These are phyloP conservation scores for Ammodytes dubius DNA, from an alignment of 2,113 vertebrate genomes.

Conservation along the genomic window DNA sequence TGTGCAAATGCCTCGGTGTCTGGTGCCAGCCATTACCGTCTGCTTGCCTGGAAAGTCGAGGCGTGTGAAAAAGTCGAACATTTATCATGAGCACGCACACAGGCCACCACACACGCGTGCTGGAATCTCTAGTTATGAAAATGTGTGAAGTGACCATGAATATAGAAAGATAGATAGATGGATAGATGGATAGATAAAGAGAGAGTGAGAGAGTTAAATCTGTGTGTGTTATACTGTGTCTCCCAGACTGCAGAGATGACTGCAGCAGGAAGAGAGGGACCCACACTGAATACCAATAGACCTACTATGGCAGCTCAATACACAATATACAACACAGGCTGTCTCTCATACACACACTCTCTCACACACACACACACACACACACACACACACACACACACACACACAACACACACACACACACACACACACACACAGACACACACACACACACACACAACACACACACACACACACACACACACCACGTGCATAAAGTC, in stretches of 20 bases:
- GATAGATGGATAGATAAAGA: slow-evolving; percentile 12
- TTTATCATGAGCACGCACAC: not conserved
- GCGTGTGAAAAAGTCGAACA: not conserved
- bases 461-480: no score
- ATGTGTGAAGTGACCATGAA: not conserved
- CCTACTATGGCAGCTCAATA: slow-evolving; percentile 66
- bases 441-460: no score
- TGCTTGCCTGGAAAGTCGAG: slow-evolving; percentile 29
- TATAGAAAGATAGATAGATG: slow-evolving; percentile 27
- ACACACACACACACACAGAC: no score
- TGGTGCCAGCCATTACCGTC: slow-evolving; percentile 38
- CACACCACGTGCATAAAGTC: slow-evolving; percentile 15
- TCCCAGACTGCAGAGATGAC: slow-evolving; percentile 81
- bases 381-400: slow-evolving; percentile 8
- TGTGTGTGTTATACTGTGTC: slow-evolving; percentile 67
- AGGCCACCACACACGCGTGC: not conserved
- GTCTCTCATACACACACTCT: not conserved
- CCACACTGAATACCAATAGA: slow-evolving; percentile 80
- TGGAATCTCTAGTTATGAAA: not conserved
- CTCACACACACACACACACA: not conserved
- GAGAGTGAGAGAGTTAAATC: slow-evolving; percentile 45
- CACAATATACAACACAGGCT: slow-evolving; percentile 46
- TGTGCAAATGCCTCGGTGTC: slow-evolving; percentile 27
- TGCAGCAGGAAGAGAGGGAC: slow-evolving; percentile 76
- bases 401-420: slow-evolving; percentile 29